Conservation (phyloP, 2,797 vertebrate genomes). For the Acrossocheilus fasciatus region DNA sequence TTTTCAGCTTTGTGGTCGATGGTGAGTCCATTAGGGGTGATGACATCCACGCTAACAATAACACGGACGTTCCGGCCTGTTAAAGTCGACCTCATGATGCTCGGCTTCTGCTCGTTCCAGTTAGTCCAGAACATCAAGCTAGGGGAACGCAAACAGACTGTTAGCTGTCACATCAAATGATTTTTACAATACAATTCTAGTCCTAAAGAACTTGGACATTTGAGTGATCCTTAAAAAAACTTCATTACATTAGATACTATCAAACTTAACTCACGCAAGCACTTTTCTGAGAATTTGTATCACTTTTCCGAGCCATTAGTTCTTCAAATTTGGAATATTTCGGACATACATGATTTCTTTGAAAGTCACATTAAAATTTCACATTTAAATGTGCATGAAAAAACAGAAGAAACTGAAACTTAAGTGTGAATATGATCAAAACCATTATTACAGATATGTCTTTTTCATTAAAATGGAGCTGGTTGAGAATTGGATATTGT, state of each 20-base stretch:
- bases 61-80: slow-evolving; percentile 89
- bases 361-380: background rate
- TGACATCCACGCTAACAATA: slow-evolving; percentile 89
- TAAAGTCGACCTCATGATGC: slow-evolving; percentile 93
- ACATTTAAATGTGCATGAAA: background rate
- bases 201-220: background rate
- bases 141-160: background rate
- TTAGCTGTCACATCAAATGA: background rate
- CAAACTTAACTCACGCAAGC: background rate
- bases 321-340: background rate
- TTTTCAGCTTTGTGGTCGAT: slow-evolving; percentile 95
- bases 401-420: too few species aligned
- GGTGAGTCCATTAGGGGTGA: slow-evolving; percentile 94
- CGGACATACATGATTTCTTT: background rate
- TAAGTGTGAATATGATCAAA: background rate
- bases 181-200: background rate
- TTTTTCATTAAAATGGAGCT: too few species aligned
- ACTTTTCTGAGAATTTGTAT: background rate
- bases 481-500: too few species aligned
- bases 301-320: background rate
- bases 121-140: slow-evolving; percentile 99
- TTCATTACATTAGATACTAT: background rate
- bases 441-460: background rate
- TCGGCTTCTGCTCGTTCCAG: slow-evolving; percentile 95
- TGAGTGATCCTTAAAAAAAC: background rate